Percentiles rank a stretch among this genome's conserved stretches.
These are phyloP conservation scores for Kryptolebias marmoratus DNA, from an alignment of 2,113 vertebrate species.

Conservation along the genomic window DNA sequence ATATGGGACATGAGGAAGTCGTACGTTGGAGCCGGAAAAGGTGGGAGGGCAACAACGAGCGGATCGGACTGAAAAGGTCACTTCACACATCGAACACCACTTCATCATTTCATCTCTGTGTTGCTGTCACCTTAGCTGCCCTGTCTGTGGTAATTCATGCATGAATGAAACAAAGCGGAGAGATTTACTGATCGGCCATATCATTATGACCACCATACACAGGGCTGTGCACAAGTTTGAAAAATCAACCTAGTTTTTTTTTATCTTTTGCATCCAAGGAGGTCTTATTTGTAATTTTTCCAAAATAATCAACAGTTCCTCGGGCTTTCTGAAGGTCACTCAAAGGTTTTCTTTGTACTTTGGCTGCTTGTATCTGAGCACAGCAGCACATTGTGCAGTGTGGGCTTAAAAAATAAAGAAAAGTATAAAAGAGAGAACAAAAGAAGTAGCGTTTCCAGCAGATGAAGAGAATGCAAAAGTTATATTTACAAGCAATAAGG, in stretches of 20 bases:
- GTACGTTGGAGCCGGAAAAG: background rate
- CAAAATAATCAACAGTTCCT: background rate
- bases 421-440: too few relatives aligned
- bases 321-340: too few relatives aligned
- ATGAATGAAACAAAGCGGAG: slow-evolving; percentile 43
- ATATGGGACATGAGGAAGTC: background rate
- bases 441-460: too few relatives aligned
- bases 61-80: slow-evolving; percentile 23
- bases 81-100: slow-evolving; percentile 12
- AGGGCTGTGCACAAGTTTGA: background rate
- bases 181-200: background rate
- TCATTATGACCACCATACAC: background rate
- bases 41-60: background rate
- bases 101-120: slow-evolving; percentile 39
- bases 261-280: background rate
- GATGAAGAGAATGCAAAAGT: too few relatives aligned
- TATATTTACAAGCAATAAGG: too few relatives aligned
- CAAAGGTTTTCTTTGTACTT: too few relatives aligned
- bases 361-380: too few relatives aligned
- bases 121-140: slow-evolving; percentile 3
- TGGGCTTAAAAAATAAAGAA: too few relatives aligned
- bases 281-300: background rate
- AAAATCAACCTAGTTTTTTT: background rate
- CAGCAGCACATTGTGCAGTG: too few relatives aligned
- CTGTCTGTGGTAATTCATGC: slow-evolving; percentile 4